These are phyloP conservation scores for Pogonocichla stellata DNA, from an alignment of 2,113 vertebrate species.

Conservation along the genomic window DNA sequence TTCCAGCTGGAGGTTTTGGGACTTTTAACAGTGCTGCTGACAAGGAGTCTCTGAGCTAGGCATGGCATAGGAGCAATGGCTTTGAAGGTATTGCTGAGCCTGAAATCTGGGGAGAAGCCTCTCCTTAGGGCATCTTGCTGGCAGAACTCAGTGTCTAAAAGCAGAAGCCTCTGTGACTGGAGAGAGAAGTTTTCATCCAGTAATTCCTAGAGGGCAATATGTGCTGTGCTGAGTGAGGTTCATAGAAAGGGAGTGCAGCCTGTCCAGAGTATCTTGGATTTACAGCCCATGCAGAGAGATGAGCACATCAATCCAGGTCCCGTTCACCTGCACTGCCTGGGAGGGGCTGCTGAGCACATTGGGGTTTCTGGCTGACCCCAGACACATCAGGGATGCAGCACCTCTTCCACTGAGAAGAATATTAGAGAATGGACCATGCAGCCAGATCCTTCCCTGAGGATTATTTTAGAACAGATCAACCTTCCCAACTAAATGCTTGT, in stretches of 20 bases:
- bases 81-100: neutral
- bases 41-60: neutral
- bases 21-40: neutral
- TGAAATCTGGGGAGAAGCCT: neutral
- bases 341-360: neutral
- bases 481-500: neutral
- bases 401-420: neutral
- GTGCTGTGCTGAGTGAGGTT: neutral
- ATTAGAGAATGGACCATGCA: neutral
- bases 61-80: neutral
- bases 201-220: neutral
- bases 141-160: neutral
- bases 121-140: neutral
- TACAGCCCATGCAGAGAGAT: neutral
- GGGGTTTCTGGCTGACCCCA: neutral
- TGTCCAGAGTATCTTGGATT: neutral
- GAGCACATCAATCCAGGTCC: neutral
- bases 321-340: fast-evolving
- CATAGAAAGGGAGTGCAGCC: neutral
- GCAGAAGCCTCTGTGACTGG: neutral
- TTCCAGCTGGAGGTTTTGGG: neutral
- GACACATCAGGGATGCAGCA: neutral
- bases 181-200: neutral
- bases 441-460: neutral
- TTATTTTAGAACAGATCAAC: neutral